phyloP scores from a whole-genome alignment of 2,888 invertebrate species.

The Dorcus parallelipipedus region DNA sequence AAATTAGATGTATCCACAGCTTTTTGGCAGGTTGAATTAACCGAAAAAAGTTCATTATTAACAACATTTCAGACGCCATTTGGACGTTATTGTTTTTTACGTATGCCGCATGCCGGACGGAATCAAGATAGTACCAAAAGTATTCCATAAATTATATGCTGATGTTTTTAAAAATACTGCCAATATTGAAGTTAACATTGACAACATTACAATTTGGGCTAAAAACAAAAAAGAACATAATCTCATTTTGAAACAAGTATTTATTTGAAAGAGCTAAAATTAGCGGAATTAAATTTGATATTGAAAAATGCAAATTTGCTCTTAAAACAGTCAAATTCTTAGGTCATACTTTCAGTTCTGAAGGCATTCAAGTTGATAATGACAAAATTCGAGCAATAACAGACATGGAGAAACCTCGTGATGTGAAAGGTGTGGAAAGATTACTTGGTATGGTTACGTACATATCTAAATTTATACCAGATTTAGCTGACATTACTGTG shows the following conservation, averaged over 20 bases:
- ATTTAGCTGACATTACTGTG: neutral
- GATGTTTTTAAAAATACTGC: too few relatives aligned
- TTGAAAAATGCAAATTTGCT: neutral
- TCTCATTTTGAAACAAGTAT: neutral
- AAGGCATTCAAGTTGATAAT: neutral
- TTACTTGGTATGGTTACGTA: slow-evolving; percentile 7
- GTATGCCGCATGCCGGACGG: slow-evolving; percentile 9
- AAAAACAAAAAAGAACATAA: slow-evolving; percentile 1
- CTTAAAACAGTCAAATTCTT: neutral
- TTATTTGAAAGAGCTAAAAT: neutral
- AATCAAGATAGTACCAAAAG: neutral
- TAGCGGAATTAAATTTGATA: neutral
- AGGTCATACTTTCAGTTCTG: neutral
- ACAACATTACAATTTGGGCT: slow-evolving; percentile 6
- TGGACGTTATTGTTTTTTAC: neutral
- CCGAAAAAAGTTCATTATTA: neutral
- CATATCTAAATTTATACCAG: slow-evolving; percentile 8
- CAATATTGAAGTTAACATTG: slow-evolving; percentile 3
- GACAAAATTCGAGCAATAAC: neutral
- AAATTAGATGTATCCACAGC: slow-evolving; percentile 27
- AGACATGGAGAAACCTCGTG: neutral
- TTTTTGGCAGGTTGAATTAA: slow-evolving; percentile 1
- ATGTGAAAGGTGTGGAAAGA: slow-evolving; percentile 6
- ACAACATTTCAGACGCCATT: neutral
- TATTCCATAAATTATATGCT: too few relatives aligned